Evolutionary conservation across 1,140 invertebrate species (phyloP).

Genomic region (Gryllus bimaculatus): DNA sequence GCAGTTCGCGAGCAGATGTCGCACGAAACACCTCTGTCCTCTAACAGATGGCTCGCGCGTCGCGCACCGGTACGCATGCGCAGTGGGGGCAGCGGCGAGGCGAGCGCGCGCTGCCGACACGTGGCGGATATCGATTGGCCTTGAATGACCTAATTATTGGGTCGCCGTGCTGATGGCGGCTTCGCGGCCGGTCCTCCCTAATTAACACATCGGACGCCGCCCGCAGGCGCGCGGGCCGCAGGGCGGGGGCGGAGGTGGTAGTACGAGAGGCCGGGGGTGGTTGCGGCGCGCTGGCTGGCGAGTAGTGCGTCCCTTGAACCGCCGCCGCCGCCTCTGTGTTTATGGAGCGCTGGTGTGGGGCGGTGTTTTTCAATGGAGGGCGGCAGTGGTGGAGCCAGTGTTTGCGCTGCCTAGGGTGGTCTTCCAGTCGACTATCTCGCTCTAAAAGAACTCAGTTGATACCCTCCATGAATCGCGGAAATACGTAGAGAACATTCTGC

Average conservation of each 20-base stretch:
- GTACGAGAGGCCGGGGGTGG: background rate
- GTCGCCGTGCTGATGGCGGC: background rate
- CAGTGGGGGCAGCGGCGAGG: background rate
- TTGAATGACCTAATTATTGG: constrained; percentile 5
- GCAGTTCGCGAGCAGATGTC: background rate
- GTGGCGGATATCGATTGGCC: background rate
- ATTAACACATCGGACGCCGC: background rate
- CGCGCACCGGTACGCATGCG: background rate
- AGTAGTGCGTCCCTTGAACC: background rate
- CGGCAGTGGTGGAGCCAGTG: no score
- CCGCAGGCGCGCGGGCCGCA: no score
- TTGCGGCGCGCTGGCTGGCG: background rate
- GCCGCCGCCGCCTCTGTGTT: background rate
- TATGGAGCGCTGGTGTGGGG: background rate
- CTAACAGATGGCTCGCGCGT: no score
- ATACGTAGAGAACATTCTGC: no score
- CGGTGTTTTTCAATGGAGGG: background rate
- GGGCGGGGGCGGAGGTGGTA: background rate
- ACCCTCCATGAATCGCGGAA: no score
- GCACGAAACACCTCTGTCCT: background rate
- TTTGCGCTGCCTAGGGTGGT: no score
- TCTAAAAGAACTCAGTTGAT: no score
- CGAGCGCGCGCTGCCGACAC: background rate
- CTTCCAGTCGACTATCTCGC: no score
- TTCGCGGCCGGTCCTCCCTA: background rate